Percentiles rank a stretch among this genome's conserved stretches.
These are phyloP conservation scores for Polypterus senegalus DNA, from an alignment of 2,113 vertebrate species.

Conservation along the genomic window DNA sequence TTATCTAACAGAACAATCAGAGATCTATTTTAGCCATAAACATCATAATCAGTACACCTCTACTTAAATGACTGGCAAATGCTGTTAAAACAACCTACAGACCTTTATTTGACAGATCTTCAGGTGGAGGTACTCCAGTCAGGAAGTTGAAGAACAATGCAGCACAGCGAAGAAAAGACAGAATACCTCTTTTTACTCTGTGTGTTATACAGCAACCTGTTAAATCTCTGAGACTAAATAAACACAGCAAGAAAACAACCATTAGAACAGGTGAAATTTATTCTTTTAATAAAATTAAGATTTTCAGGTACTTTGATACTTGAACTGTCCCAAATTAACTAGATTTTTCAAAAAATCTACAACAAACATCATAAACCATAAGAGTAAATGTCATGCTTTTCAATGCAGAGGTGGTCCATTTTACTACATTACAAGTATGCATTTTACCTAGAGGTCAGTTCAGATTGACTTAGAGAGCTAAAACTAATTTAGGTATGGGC, in stretches of 20 bases:
- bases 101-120: constrained; percentile 51
- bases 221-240: constrained; percentile 43
- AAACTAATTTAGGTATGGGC: too few relatives aligned
- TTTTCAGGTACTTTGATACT: too few relatives aligned
- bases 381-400: too few relatives aligned
- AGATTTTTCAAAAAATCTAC: too few relatives aligned
- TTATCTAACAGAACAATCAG: too few relatives aligned
- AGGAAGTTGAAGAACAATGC: constrained; percentile 87
- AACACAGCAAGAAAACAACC: not conserved
- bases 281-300: too few relatives aligned
- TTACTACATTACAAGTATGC: too few relatives aligned
- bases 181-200: constrained; percentile 66
- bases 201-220: constrained; percentile 68
- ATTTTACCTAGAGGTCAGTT: too few relatives aligned
- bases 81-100: not conserved
- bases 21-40: not conserved
- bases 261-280: not conserved
- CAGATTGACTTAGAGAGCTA: too few relatives aligned
- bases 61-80: not conserved
- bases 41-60: not conserved
- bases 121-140: constrained; percentile 79
- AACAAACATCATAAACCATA: too few relatives aligned
- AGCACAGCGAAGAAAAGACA: constrained; percentile 79
- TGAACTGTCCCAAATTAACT: too few relatives aligned
- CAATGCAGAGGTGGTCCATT: too few relatives aligned